phyloP scores from a whole-genome alignment of 2,113 vertebrate species.

The Clarias magur region DNA sequence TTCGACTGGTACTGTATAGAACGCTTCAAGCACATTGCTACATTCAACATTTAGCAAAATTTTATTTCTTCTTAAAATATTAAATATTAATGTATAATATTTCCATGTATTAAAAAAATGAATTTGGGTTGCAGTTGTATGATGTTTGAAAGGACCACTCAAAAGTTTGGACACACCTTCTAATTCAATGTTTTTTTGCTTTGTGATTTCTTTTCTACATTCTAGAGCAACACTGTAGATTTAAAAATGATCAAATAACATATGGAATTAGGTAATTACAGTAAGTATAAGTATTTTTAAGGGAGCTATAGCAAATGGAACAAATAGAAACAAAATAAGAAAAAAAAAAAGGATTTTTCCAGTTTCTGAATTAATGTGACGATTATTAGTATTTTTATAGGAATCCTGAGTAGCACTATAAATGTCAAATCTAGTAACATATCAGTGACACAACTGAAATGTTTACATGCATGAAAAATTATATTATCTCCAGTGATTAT shows the following conservation, averaged over 20 bases:
- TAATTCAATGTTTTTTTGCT: no score
- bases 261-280: no score
- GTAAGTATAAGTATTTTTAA: no score
- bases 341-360: not conserved
- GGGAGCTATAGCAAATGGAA: not conserved
- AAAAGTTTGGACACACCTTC: no score
- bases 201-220: no score
- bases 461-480: not conserved
- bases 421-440: not conserved
- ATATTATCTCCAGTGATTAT: not conserved
- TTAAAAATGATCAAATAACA: no score
- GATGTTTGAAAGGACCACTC: not conserved
- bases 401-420: not conserved
- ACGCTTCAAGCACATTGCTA: not conserved
- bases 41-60: not conserved
- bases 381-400: not conserved
- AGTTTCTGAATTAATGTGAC: not conserved
- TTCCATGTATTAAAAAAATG: not conserved
- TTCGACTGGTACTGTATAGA: not conserved
- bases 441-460: not conserved
- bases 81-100: not conserved
- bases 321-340: not conserved
- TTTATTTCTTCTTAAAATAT: not conserved
- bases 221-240: no score
- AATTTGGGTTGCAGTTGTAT: not conserved